phyloP scores from a whole-genome alignment of 2,888 invertebrate genomes.

The Podotricha telesiphe region DNA sequence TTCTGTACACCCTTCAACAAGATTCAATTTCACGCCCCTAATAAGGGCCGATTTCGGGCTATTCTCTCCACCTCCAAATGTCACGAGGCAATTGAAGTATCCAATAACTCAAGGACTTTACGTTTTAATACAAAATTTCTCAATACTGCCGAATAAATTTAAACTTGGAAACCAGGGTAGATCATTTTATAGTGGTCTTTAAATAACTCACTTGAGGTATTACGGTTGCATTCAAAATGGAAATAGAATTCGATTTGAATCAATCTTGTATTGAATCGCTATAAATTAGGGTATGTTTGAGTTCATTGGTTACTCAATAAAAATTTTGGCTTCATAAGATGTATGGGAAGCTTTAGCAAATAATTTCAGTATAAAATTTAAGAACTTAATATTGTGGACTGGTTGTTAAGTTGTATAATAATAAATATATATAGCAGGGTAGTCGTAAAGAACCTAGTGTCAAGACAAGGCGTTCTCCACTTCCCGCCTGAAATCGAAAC shows the following conservation, averaged over 20 bases:
- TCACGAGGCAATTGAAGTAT: constrained; percentile 71
- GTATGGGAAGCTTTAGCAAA: not conserved
- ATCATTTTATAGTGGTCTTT: constrained; percentile 60
- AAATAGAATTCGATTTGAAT: constrained; percentile 74
- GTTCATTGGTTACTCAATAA: constrained; percentile 36
- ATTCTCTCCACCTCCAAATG: constrained; percentile 73
- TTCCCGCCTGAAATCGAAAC: too few species aligned
- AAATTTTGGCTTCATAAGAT: not conserved
- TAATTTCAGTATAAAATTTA: not conserved
- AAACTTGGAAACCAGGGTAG: constrained; percentile 50
- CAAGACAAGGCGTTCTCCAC: too few species aligned
- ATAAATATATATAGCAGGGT: too few species aligned
- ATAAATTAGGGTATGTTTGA: constrained; percentile 49
- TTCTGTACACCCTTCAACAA: constrained; percentile 77
- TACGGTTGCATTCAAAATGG: constrained; percentile 75
- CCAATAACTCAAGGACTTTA: constrained; percentile 62
- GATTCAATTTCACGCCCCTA: constrained; percentile 83
- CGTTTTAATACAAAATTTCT: constrained; percentile 53
- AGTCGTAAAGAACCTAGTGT: too few species aligned
- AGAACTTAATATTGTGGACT: not conserved
- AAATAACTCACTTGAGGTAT: constrained; percentile 56
- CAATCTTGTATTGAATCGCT: constrained; percentile 78
- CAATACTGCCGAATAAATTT: constrained; percentile 32
- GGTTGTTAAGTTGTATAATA: too few species aligned
- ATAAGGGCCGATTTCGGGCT: constrained; percentile 75